Conservation (phyloP, 1,140 invertebrate species). For the Papilio polyxenes region DNA sequence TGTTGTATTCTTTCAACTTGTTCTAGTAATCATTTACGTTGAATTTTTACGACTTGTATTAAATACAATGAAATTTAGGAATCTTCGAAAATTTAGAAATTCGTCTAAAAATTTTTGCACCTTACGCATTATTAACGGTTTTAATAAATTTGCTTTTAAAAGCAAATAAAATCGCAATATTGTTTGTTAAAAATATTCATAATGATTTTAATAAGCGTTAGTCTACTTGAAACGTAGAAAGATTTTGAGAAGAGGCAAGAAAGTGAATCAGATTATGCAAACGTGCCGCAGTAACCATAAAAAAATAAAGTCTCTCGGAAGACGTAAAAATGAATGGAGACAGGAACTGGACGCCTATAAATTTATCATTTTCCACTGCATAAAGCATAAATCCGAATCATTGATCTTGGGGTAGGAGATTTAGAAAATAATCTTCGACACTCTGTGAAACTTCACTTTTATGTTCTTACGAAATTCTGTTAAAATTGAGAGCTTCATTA, state of each 20-base stretch:
- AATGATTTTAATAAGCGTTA: neutral
- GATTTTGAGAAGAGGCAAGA: constrained; percentile 43
- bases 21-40: neutral
- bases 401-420: constrained; percentile 60
- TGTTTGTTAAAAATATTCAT: neutral
- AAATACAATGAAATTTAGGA: too few relatives aligned
- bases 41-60: too few relatives aligned
- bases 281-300: constrained; percentile 75
- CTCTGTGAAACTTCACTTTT: constrained; percentile 40
- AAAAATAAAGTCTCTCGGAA: constrained; percentile 66
- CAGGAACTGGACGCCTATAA: constrained; percentile 78
- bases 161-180: neutral
- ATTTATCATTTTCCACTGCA: constrained; percentile 80
- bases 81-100: too few relatives aligned
- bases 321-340: constrained; percentile 62
- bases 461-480: neutral
- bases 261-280: constrained; percentile 71
- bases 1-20: constrained; percentile 21
- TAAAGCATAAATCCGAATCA: constrained; percentile 80
- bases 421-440: constrained; percentile 36
- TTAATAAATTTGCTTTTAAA: too few relatives aligned
- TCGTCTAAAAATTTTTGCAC: too few relatives aligned
- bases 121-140: too few relatives aligned
- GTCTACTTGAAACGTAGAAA: constrained; percentile 10
- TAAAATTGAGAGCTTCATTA: neutral